Conservation (phyloP, 2,888 invertebrate genomes). For the Orthosia gracilis region DNA sequence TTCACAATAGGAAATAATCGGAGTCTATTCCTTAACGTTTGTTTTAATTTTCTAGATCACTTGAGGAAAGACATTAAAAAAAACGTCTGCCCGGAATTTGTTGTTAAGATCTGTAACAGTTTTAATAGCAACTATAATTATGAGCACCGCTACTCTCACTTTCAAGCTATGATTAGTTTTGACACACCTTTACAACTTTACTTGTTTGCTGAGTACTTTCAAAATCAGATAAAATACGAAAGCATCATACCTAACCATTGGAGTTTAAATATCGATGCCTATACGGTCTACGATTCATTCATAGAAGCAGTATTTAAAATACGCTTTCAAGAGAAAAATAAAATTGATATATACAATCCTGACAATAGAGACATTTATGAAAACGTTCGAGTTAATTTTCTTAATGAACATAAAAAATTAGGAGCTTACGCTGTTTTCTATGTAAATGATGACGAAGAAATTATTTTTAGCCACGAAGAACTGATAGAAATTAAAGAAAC, state of each 20-base stretch:
- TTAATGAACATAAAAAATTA: conserved; percentile 40
- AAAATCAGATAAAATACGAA: conserved; percentile 20
- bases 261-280: conserved; percentile 50
- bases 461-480: too few relatives aligned
- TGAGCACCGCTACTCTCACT: fast-evolving
- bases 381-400: conserved; percentile 7
- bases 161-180: not conserved
- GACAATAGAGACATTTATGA: conserved; percentile 40
- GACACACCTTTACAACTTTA: conserved; percentile 47
- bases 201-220: conserved; percentile 46
- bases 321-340: conserved; percentile 51
- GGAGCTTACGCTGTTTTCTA: conserved; percentile 52
- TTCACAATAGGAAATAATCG: too few relatives aligned
- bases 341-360: conserved; percentile 42
- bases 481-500: too few relatives aligned
- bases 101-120: conserved; percentile 11
- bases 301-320: conserved; percentile 52
- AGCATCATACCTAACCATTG: conserved; percentile 17
- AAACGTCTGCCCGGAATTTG: not conserved
- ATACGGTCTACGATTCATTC: conserved; percentile 50
- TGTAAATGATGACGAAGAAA: not conserved
- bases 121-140: not conserved
- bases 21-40: conserved; percentile 23
- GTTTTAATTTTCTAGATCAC: conserved; percentile 21
- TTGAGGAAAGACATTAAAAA: conserved; percentile 17